These are phyloP conservation scores for Umimayanthus kanabou DNA, from an alignment of 92 coral and sea anemone species.

Conservation along the genomic window DNA sequence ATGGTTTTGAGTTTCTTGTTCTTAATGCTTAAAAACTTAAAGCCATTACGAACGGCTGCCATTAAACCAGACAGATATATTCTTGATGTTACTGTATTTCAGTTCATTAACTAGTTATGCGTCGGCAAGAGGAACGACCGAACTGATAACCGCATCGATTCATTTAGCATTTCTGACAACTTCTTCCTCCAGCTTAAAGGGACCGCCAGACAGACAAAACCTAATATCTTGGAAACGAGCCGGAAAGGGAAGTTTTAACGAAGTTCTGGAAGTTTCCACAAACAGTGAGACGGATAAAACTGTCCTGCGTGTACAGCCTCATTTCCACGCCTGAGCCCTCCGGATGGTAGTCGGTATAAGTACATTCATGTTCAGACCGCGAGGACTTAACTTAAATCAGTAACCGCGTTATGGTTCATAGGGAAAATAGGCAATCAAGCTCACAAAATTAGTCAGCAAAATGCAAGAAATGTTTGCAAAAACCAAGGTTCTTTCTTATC, in stretches of 20 bases:
- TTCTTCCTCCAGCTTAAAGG: background rate
- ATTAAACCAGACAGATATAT: background rate
- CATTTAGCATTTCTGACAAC: background rate
- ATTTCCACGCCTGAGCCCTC: background rate
- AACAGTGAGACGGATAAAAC: background rate
- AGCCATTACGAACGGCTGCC: background rate
- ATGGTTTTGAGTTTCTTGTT: background rate
- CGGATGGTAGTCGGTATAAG: no score
- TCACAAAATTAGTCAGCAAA: no score
- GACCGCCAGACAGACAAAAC: background rate
- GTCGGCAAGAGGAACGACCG: background rate
- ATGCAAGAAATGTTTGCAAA: no score
- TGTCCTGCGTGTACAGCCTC: background rate
- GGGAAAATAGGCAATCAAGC: no score
- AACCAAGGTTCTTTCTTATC: no score
- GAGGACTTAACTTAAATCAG: no score
- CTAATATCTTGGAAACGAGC: background rate
- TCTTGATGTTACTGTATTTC: no score
- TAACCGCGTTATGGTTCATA: no score
- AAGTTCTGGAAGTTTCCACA: background rate
- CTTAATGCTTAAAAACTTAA: no score
- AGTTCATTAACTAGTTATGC: background rate
- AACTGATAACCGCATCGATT: background rate
- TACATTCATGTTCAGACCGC: no score
- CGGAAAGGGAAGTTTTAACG: background rate